These are phyloP conservation scores for Drosophila affinis DNA, from an alignment of 2,888 invertebrate species.

Conservation along the genomic window DNA sequence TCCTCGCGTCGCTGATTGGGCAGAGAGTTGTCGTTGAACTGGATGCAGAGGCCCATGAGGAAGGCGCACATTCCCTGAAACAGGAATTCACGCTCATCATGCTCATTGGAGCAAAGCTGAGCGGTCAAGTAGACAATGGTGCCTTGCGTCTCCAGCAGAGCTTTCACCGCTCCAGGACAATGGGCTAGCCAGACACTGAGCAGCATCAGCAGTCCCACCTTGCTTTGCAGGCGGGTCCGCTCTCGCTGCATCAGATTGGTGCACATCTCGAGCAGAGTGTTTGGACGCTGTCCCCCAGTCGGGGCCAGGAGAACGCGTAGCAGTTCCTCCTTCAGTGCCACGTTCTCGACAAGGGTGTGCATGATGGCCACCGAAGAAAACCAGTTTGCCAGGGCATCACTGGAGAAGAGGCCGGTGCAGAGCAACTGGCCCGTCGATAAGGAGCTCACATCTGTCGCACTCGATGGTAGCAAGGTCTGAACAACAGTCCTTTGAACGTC, in stretches of 20 bases:
- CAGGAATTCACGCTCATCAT: conserved; percentile 95
- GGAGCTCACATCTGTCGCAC: conserved; percentile 89
- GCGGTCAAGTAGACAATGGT: conserved; percentile 94
- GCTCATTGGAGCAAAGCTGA: conserved; percentile 91
- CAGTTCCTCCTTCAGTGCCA: conserved; percentile 93
- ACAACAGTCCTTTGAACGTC: conserved; percentile 94
- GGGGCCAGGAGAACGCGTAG: conserved; percentile 95
- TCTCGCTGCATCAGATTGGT: conserved; percentile 93
- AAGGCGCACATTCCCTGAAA: conserved; percentile 96
- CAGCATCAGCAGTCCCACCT: conserved; percentile 95
- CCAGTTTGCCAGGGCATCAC: conserved; percentile 96
- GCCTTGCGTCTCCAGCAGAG: conserved; percentile 91
- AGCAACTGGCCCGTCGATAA: conserved; percentile 94
- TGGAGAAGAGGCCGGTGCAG: conserved; percentile 95
- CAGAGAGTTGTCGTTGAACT: conserved; percentile 93
- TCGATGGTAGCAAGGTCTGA: conserved; percentile 95
- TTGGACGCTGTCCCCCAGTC: conserved; percentile 92
- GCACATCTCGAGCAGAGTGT: conserved; percentile 95
- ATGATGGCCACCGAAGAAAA: conserved; percentile 96
- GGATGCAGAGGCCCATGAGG: conserved; percentile 95
- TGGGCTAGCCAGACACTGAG: conserved; percentile 94
- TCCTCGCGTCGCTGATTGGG: conserved; percentile 90
- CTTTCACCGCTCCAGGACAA: conserved; percentile 92
- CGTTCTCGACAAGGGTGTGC: conserved; percentile 94
- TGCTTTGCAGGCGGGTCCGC: conserved; percentile 87